Evolutionary conservation across 2,113 vertebrate species (phyloP).

Genomic region (Ardeotis arabs): DNA sequence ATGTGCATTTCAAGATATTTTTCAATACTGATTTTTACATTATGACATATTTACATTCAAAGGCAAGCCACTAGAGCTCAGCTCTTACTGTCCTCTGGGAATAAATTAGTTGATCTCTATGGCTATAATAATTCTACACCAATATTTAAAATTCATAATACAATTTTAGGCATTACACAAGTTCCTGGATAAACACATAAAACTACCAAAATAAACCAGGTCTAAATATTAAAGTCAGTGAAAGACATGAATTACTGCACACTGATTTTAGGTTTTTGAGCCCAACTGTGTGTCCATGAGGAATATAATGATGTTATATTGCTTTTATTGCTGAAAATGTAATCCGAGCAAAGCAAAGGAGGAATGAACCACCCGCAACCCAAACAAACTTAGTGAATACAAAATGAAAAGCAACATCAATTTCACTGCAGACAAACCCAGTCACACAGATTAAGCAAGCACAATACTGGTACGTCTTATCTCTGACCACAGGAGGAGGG

Average conservation of each 20-base stretch:
- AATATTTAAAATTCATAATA: conserved; percentile 72
- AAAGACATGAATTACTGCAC: conserved; percentile 71
- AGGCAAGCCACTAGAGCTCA: conserved; percentile 73
- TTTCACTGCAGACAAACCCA: conserved; percentile 99
- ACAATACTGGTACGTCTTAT: conserved; percentile 98
- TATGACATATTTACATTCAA: conserved; percentile 75
- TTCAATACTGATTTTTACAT: conserved; percentile 57
- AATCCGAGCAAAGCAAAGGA: conserved; percentile 84
- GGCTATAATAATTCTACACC: conserved; percentile 62
- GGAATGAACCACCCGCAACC: conserved; percentile 88
- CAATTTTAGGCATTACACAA: conserved; percentile 38
- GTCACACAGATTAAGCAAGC: conserved; percentile 99
- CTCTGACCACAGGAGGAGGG: conserved; percentile 99
- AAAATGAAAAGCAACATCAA: conserved; percentile 99
- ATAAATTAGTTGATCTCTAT: conserved; percentile 78
- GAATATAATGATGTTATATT: conserved; percentile 84
- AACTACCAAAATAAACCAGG: conserved; percentile 72
- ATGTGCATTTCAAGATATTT: conserved; percentile 68
- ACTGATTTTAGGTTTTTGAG: conserved; percentile 74
- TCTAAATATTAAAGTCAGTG: conserved; percentile 70
- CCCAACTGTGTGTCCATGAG: conserved; percentile 75
- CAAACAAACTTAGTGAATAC: conserved; percentile 93
- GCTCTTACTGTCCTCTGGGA: conserved; percentile 76
- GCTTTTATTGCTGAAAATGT: conserved; percentile 86
- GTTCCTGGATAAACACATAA: conserved; percentile 54